phyloP scores from a whole-genome alignment of 2,797 vertebrate genomes.

The Hypotaenidia okinawae region DNA sequence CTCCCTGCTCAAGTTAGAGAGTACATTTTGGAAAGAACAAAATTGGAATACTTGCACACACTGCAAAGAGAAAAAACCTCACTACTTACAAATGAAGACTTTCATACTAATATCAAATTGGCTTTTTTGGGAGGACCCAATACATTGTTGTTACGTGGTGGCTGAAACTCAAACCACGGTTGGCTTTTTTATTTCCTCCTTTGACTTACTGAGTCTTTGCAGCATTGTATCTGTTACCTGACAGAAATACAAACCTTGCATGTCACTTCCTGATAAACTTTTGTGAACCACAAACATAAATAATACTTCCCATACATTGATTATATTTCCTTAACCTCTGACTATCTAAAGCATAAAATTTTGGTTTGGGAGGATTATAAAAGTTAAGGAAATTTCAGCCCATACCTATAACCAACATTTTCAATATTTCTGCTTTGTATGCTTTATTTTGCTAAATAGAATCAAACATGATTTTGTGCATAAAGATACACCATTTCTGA shows the following conservation, averaged over 20 bases:
- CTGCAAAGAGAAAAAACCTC: neutral
- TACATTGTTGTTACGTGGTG: fast-evolving
- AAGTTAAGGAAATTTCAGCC: neutral
- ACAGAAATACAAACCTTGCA: neutral
- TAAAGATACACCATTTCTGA: neutral
- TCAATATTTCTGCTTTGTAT: neutral
- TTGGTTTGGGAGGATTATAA: neutral
- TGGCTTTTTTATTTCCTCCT: neutral
- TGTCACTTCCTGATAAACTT: neutral
- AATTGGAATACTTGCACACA: neutral
- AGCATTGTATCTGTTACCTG: neutral
- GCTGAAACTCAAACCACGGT: neutral
- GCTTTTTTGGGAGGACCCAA: neutral
- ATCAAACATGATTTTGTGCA: neutral
- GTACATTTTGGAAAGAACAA: neutral
- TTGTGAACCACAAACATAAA: neutral
- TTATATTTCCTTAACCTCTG: neutral
- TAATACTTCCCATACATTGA: neutral
- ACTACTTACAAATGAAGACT: neutral
- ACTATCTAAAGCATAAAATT: neutral
- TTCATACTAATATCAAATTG: neutral
- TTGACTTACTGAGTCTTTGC: neutral
- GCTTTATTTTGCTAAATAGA: neutral
- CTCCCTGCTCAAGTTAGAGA: neutral
- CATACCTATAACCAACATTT: neutral